phyloP scores from a whole-genome alignment of 2,797 vertebrate species.

The Coreius guichenoti region DNA sequence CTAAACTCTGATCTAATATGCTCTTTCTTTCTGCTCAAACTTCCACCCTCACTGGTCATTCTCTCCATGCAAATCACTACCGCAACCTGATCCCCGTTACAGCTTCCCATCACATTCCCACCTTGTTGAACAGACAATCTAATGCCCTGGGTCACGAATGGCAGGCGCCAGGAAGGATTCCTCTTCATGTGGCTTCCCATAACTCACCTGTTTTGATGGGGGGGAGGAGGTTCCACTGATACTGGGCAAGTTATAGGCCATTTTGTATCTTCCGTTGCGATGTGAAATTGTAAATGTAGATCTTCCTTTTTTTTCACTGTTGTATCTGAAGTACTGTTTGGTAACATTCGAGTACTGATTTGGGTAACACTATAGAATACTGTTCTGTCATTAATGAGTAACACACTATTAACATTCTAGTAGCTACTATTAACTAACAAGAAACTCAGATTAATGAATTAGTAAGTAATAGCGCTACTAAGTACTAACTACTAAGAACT shows the following conservation, averaged over 20 bases:
- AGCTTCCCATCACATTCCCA: conserved; percentile 18
- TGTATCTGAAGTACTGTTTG: not conserved
- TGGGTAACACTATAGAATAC: too few species aligned
- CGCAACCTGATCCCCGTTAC: conserved; percentile 54
- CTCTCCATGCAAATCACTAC: conserved; percentile 32
- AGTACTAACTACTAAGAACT: too few species aligned
- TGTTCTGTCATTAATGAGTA: too few species aligned
- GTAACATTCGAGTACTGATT: not conserved
- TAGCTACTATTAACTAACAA: too few species aligned
- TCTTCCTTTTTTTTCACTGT: not conserved
- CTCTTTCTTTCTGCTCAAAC: conserved; percentile 59
- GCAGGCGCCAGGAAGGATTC: conserved; percentile 33
- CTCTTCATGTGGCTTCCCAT: conserved; percentile 4
- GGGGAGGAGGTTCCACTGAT: too few species aligned
- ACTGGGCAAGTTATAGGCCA: conserved; percentile 17
- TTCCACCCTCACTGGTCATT: conserved; percentile 9
- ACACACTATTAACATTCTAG: too few species aligned
- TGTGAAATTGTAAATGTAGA: not conserved
- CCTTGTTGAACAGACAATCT: conserved; percentile 42
- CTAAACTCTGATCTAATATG: conserved; percentile 61
- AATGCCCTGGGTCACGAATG: conserved; percentile 24
- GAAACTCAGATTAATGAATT: too few species aligned
- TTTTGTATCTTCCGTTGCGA: not conserved
- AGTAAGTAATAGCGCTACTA: too few species aligned
- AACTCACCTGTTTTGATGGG: conserved; percentile 29